Conservation (phyloP, 2,888 invertebrate genomes). For the Zhuqinia jingwanae region DNA sequence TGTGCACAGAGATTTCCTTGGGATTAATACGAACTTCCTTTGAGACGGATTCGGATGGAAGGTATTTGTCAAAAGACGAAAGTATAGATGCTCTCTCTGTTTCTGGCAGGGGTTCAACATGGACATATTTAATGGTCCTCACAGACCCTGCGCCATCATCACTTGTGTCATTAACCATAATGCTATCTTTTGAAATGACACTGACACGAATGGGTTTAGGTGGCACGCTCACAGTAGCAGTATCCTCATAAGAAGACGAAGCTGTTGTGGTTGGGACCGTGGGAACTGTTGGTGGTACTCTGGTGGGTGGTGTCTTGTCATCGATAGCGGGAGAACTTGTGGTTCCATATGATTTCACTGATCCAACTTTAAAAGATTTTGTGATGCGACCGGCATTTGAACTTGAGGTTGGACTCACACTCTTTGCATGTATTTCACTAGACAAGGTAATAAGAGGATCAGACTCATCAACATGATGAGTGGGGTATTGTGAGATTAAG, state of each 20-base stretch:
- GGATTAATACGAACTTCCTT: conserved; percentile 59
- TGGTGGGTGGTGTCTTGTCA: conserved; percentile 25
- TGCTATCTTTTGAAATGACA: conserved; percentile 76
- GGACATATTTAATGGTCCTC: conserved; percentile 65
- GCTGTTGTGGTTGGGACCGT: conserved; percentile 9
- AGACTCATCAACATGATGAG: conserved; percentile 63
- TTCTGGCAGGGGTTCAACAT: conserved; percentile 60
- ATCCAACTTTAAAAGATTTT: conserved; percentile 53
- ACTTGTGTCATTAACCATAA: conserved; percentile 55
- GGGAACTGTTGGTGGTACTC: conserved; percentile 27
- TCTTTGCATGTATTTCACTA: conserved; percentile 51
- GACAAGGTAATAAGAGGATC: conserved; percentile 64
- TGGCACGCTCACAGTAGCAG: conserved; percentile 53
- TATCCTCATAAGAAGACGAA: neutral
- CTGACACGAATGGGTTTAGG: conserved; percentile 76
- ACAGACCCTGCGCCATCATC: conserved; percentile 42
- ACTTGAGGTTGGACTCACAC: neutral
- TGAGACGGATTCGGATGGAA: conserved; percentile 21
- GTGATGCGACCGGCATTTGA: conserved; percentile 16
- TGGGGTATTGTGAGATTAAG: conserved; percentile 69
- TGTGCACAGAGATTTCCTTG: conserved; percentile 62
- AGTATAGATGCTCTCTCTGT: neutral
- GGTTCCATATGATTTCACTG: conserved; percentile 44
- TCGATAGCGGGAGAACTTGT: conserved; percentile 6
- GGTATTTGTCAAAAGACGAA: conserved; percentile 54